Evolutionary conservation across 2,113 vertebrate genomes (phyloP).

Genomic region (Chaenogobius annularis): DNA sequence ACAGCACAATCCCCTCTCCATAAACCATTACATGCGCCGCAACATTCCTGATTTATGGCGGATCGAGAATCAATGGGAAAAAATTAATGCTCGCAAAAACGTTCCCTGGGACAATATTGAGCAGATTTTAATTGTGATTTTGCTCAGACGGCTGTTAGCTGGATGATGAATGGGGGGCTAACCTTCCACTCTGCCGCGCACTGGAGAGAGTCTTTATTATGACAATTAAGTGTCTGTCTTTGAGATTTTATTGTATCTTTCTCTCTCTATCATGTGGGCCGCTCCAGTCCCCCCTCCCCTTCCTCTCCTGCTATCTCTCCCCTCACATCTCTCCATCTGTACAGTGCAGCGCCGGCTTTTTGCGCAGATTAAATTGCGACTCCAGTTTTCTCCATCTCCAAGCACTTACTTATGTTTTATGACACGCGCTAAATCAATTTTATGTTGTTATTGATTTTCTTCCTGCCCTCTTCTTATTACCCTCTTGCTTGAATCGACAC

Average conservation of each 20-base stretch:
- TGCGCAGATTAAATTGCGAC: slow-evolving; percentile 98
- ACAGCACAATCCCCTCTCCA: slow-evolving; percentile 94
- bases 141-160: slow-evolving; percentile 96
- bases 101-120: slow-evolving; percentile 97
- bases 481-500: slow-evolving; percentile 93
- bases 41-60: slow-evolving; percentile 96
- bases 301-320: slow-evolving; percentile 77
- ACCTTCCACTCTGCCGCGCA: slow-evolving; percentile 82
- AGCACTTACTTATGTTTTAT: slow-evolving; percentile 99
- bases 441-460: slow-evolving; percentile 97
- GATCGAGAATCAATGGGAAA: slow-evolving; percentile 88
- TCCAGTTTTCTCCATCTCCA: slow-evolving; percentile 96
- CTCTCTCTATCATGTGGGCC: slow-evolving; percentile 48
- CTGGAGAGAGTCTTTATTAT: slow-evolving; percentile 95
- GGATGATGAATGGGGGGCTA: slow-evolving; percentile 93
- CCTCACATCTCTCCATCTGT: slow-evolving; percentile 89
- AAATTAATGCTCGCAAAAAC: slow-evolving; percentile 93
- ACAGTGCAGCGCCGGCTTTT: slow-evolving; percentile 87
- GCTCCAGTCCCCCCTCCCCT: slow-evolving; percentile 42
- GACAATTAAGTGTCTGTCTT: slow-evolving; percentile 99
- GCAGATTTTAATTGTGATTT: slow-evolving; percentile 99
- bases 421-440: slow-evolving; percentile 99
- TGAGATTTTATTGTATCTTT: slow-evolving; percentile 86
- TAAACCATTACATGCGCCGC: slow-evolving; percentile 91
- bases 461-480: slow-evolving; percentile 70